Evolutionary conservation across 2,113 vertebrate genomes (phyloP).

Genomic region (Apeltes quadracus): DNA sequence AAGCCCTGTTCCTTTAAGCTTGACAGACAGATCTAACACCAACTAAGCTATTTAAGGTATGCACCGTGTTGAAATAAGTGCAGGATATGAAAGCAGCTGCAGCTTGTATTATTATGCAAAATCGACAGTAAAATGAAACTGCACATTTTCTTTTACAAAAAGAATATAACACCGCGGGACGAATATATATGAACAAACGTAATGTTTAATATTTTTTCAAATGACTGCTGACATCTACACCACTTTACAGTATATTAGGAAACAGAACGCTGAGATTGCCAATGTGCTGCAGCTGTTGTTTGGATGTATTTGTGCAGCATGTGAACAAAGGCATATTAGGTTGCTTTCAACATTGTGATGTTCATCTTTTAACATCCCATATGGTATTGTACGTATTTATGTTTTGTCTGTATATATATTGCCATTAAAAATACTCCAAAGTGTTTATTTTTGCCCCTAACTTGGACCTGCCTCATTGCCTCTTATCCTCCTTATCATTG

Average conservation of each 20-base stretch:
- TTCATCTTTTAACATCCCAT: neutral
- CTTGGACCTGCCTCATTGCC: neutral
- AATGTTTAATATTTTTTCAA: neutral
- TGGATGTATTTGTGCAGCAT: neutral
- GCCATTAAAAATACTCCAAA: neutral
- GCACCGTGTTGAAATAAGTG: constrained; percentile 18
- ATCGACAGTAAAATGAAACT: constrained; percentile 32
- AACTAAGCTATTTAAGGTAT: constrained; percentile 34
- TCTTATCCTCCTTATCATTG: neutral
- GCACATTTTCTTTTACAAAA: constrained; percentile 17
- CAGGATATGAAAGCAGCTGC: constrained; percentile 55
- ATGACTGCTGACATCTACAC: neutral
- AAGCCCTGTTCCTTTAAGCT: constrained; percentile 29
- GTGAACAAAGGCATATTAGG: neutral
- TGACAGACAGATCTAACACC: constrained; percentile 49
- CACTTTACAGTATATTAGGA: neutral
- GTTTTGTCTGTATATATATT: neutral
- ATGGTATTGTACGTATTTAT: too few relatives aligned
- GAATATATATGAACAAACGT: constrained; percentile 9
- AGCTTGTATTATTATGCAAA: constrained; percentile 33
- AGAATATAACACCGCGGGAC: constrained; percentile 8
- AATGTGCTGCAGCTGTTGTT: neutral
- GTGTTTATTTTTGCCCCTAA: neutral
- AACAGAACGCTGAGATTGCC: neutral
- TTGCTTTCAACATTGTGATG: neutral